These are phyloP conservation scores for Apodemia mormo DNA, from an alignment of 2,888 invertebrate genomes.

Conservation along the genomic window DNA sequence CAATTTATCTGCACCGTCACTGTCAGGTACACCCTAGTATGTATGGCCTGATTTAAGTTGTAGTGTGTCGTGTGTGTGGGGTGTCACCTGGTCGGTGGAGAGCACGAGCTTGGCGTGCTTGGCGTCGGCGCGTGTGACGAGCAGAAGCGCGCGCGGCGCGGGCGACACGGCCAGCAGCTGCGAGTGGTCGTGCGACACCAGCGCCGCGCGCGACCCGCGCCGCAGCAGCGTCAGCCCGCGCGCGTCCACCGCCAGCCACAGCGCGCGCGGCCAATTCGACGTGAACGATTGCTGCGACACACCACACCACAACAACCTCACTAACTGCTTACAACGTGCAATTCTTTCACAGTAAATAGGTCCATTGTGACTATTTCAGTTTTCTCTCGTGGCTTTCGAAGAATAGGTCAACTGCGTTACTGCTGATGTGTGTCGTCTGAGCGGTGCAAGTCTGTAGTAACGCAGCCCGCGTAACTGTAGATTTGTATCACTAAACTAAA, in stretches of 20 bases:
- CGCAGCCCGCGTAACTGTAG: too few relatives aligned
- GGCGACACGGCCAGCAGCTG: slow-evolving; percentile 95
- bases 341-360: too few relatives aligned
- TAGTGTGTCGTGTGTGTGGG: background rate
- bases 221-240: slow-evolving; percentile 94
- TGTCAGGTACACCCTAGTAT: too few relatives aligned
- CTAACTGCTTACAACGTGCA: background rate
- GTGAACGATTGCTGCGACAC: slow-evolving; percentile 93
- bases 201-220: slow-evolving; percentile 91
- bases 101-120: slow-evolving; percentile 97
- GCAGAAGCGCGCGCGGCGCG: slow-evolving; percentile 94
- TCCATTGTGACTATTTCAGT: too few relatives aligned
- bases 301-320: background rate
- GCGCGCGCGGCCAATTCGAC: slow-evolving; percentile 95
- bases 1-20: too few relatives aligned
- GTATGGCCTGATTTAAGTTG: too few relatives aligned
- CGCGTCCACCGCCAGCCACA: slow-evolving; percentile 97
- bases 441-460: too few relatives aligned
- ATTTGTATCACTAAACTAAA: too few relatives aligned
- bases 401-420: too few relatives aligned
- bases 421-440: too few relatives aligned
- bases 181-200: slow-evolving; percentile 95
- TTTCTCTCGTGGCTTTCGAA: too few relatives aligned
- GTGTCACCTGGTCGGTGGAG: slow-evolving; percentile 91
- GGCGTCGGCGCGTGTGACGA: slow-evolving; percentile 93